Evolutionary conservation across 2,797 vertebrate genomes (phyloP), one percentile per base, ranked within the genome.

Genomic region (Pyrocephalus nanus): DNA sequence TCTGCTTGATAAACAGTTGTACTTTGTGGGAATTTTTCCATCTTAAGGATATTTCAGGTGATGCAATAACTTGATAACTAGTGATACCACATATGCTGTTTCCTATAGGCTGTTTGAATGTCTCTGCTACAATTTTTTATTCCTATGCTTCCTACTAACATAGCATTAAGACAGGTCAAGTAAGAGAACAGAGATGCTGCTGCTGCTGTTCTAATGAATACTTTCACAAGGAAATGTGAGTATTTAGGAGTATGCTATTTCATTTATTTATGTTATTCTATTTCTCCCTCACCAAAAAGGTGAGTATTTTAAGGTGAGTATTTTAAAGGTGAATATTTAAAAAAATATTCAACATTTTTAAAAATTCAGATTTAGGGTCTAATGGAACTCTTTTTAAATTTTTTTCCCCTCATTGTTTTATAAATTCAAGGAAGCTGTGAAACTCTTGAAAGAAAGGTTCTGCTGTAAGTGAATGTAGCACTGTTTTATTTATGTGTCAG

Each of bases 401-500:
- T 54, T 23, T 6, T 4, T 21, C 12, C 22, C 0, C 1, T 2
- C 2, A 2, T 10, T 29, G 14, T 64, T 20, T 58, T 79, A 65
- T 54, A 73, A 69, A 73, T 76, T 58, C 21, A 76, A 29, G 18
- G 29, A 77, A 11, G 18, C 11, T 69, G 8, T 38, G 25, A 45
- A 19, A n/a, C 2, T 66, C 8, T 19, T 73, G 34, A 62, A 93
- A 58, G n/a, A 81, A 60, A 38, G 3, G 13, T 67, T 70, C 13
- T 60, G 6, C 19, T 67, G 12, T 38, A 50, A 74, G 57, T 77
- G 9, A 82, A 54, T 26, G 16, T 82, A 72, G 8, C 50, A 69
- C 38, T 70, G 11, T 34, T 86, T 55, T 66, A 76, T 53, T 53
- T 60, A 48, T 73, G 21, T 75, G n/a, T 58, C 3, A 2, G 50